Conservation (phyloP, 2,888 invertebrate genomes). For the Syrista parreyssii region DNA sequence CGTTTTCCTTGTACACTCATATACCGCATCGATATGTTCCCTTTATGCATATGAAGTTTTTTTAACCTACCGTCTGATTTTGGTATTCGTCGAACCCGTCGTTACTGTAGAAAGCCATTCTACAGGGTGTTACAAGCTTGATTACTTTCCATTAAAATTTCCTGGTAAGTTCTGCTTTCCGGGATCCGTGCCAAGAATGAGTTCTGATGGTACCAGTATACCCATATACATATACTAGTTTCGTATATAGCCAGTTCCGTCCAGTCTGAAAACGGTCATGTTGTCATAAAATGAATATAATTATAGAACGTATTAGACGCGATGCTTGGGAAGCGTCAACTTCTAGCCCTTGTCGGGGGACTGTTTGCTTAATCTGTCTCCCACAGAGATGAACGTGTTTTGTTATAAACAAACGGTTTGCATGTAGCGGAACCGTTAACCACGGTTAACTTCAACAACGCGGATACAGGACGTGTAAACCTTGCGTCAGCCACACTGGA, state of each 20-base stretch:
- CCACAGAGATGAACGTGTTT: constrained; percentile 10
- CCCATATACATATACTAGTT: not conserved
- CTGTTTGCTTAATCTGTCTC: constrained; percentile 17
- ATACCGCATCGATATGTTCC: not conserved
- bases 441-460: not conserved
- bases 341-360: not conserved
- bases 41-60: not conserved
- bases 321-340: not conserved
- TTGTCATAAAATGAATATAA: not conserved
- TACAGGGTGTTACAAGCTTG: not conserved
- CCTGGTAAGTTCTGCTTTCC: not conserved
- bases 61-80: not conserved
- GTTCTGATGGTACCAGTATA: not conserved
- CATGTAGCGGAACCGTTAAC: not conserved
- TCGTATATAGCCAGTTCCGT: not conserved
- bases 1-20: not conserved
- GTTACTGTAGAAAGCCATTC: not conserved
- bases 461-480: not conserved
- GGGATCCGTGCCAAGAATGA: not conserved
- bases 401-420: constrained; percentile 13
- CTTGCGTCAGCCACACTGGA: not conserved
- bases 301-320: not conserved
- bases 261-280: not conserved
- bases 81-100: not conserved
- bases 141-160: not conserved